phyloP scores from a whole-genome alignment of 2,797 vertebrate species.

The Pipistrellus kuhlii region DNA sequence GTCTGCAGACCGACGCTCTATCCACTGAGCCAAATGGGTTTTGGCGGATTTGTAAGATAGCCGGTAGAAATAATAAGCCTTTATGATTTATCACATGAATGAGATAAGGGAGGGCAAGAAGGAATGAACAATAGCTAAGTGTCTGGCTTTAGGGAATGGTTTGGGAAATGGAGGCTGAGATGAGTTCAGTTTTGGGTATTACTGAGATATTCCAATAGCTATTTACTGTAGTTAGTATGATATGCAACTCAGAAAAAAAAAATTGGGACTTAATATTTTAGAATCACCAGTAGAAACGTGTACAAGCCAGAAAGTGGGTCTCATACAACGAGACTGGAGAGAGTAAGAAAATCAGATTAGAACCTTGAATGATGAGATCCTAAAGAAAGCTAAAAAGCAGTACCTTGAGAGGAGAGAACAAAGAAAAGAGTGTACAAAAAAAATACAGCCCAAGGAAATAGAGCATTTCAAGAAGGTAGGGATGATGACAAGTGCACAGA shows the following conservation, averaged over 20 bases:
- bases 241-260: neutral
- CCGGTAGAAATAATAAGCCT: neutral
- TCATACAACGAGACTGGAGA: neutral
- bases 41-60: neutral
- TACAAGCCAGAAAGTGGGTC: neutral
- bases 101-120: neutral
- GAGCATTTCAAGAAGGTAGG: neutral
- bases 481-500: neutral
- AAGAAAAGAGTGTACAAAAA: neutral
- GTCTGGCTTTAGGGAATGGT: neutral
- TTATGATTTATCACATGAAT: neutral
- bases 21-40: too few species aligned
- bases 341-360: neutral
- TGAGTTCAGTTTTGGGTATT: neutral
- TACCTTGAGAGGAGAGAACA: neutral
- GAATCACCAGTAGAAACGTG: neutral
- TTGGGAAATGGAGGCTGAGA: rapidly evolving
- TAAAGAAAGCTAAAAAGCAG: neutral
- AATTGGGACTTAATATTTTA: neutral
- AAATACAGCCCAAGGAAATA: neutral
- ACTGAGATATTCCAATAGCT: neutral
- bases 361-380: neutral
- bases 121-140: neutral
- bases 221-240: neutral
- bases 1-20: too few species aligned